Base-by-base conservation (phyloP, 2,113 vertebrate genomes). In the Microcebus lehilahytsara region DNA sequence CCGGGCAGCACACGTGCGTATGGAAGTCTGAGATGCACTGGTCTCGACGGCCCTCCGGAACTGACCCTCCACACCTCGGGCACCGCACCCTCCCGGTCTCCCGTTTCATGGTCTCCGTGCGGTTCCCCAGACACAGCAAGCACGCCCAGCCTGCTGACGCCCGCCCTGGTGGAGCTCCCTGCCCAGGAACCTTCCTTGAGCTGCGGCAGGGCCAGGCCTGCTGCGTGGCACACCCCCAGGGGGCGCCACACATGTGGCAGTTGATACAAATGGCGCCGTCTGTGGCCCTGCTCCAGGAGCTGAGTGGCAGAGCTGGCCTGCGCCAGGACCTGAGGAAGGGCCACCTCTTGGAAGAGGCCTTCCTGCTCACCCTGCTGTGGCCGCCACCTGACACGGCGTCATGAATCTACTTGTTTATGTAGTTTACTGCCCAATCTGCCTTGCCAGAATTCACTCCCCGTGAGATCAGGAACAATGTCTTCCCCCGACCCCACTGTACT, bases 1-100 rank as follows among this genome's bases (percentile, higher is more conserved):
- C 30, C 25, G 3, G 23, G 60, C 4, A 11, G 62, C 62, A 2
- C 3, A 0, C 27, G n/a, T 13, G 22, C 13, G 1, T 16, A 17
- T 13, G 22, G 49, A 37, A 1, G 42, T 27, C n/a, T 30, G 51
- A 27, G 3, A 34, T 13, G 22, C 1, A 34, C 66, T 56, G 9
- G 27, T 34, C 25, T 34, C 42, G 5, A n/a, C 51, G 37, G 9
- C 34, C n/a, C 49, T 46, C 74, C 5, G 3, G 9, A 88, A 40
- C n/a, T 3, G 10, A n/a, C 17, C 16, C 64, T 20, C 51, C 62
- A 71, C 53, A 23, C 20, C 51, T 30, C 3, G 19, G 20, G 53
- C 60, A 75, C 19, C 13, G 60, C 4, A 1, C 13, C 2, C 0
- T 4, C 9, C 74, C 74, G 13, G 4, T n/a, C 49, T 3, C 16